Evolutionary conservation across 2,888 invertebrate genomes (phyloP).

Genomic region (Cephus pygmeus): DNA sequence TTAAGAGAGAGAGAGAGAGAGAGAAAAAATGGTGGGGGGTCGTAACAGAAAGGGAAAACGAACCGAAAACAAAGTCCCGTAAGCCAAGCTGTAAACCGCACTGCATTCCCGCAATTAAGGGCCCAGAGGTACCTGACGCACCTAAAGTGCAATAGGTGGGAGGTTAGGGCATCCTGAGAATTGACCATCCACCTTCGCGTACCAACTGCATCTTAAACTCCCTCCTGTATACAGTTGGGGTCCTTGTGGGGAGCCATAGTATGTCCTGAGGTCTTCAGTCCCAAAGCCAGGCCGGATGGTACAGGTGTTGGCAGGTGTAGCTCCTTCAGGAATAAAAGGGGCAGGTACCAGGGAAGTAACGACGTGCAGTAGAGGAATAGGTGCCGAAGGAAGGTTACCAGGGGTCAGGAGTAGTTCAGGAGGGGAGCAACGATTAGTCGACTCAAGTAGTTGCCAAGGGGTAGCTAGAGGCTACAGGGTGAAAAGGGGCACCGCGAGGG

Average conservation of each 20-base stretch:
- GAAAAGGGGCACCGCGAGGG: neutral
- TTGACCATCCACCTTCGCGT: neutral
- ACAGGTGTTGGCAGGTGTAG: neutral
- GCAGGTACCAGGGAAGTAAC: neutral
- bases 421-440: neutral
- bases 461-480: neutral
- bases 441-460: neutral
- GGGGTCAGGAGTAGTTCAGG: neutral
- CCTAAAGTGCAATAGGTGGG: neutral
- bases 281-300: neutral
- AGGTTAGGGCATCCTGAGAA: neutral
- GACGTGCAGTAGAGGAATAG: neutral
- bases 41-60: neutral
- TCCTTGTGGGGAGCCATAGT: neutral
- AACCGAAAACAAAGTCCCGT: neutral
- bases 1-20: neutral
- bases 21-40: neutral
- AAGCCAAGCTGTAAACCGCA: neutral
- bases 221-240: neutral
- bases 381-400: neutral
- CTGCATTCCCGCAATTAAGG: neutral
- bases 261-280: neutral
- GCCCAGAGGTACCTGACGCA: neutral
- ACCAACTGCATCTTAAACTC: neutral
- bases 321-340: neutral